Evolutionary conservation across 2,888 invertebrate species (phyloP), one percentile per base, ranked within the genome.

Genomic region (Harmothoe impar): DNA sequence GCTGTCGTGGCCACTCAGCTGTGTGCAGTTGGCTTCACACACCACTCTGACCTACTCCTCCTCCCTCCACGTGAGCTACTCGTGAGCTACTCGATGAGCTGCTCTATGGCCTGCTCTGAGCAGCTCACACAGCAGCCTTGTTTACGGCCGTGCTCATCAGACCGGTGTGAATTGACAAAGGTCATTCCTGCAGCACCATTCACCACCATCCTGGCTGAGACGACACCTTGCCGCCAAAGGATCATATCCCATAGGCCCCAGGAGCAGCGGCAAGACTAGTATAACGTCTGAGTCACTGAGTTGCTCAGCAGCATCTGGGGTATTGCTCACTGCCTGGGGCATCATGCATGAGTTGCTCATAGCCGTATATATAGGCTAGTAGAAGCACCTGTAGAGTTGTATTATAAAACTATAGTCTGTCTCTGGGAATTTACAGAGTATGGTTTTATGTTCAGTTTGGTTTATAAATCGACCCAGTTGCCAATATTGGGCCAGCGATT

Each of bases 71-170:
- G 62, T 62, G 62, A 62, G 62, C 62, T 62, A n/a, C 62, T 62
- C 62, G 62, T 62, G 62, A 62, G 62, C 62, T n/a, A n/a, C 62
- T 62, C 62, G 23, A 20, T n/a, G 20, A 62, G 23, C 62, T 62
- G 62, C 62, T 62, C 62, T 20, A 20, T n/a, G 62, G n/a, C 12
- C 62, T 62, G 62, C 62, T n/a, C 12, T n/a, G 62, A n/a, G 62
- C 62, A n/a, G 62, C 62, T 62, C 62, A 62, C 62, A 20, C n/a
- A 1, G 20, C 62, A 43, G 43, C n/a, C n/a, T 62, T 62, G 62
- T 62, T 62, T 62, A 62, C 62, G 62, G 62, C 62, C 62, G 62
- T 62, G 62, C 62, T 62, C 43, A 10, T 43, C 20, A 62, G 62
- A n/a, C 12, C 62, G 20, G 62, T n/a, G 62, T n/a, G 62, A n/a